Base-by-base conservation (phyloP, 2,113 vertebrate species). In the Tetrao urogallus region DNA sequence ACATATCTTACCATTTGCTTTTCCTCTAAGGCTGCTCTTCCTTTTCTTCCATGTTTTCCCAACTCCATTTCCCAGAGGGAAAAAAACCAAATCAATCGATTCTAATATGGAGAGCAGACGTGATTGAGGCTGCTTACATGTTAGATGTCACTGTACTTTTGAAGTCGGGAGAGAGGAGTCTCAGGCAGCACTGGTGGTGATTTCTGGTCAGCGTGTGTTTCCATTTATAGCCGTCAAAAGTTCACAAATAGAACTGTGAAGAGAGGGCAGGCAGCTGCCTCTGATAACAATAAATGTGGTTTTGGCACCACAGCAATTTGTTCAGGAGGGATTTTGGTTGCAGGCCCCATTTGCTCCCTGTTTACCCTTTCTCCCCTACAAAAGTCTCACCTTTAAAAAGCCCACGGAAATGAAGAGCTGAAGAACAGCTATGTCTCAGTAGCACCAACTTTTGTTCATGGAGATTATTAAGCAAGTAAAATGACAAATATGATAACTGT, bases 191-290 rank as follows among this genome's bases (percentile, higher is more conserved):
- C 89, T 82, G 94, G 96, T 94, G 96, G 97, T 98, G 98, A 97
- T 97, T 98, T 97, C 97, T 96, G 96, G 96, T 96, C 97, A 97
- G 97, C 91, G 14, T 77, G 66, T 96, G 97, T 98, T 98, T 98
- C 99, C 98, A 99, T 99, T 99, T 99, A 99, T 99, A 99, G 98
- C 97, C 84, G 81, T 97, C 45, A 91, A 98, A 98, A 98, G 97
- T 97, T 97, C 97, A 98, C 98, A 99, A 99, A 99, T 99, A 99
- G 98, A 98, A 97, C 94, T 30, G 65, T 93, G 97, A 97, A 97
- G 96, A 97, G 97, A 97, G 97, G 97, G 94, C 96, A 98, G 97
- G 97, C 98, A 98, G 96, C 97, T 97, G 97, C 95, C 94, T 97
- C 96, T 80, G 97, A 97, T 97, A 98, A 98, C 97, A 98, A 98